Evolutionary conservation across 2,113 vertebrate species (phyloP).

Genomic region (Origma solitaria): DNA sequence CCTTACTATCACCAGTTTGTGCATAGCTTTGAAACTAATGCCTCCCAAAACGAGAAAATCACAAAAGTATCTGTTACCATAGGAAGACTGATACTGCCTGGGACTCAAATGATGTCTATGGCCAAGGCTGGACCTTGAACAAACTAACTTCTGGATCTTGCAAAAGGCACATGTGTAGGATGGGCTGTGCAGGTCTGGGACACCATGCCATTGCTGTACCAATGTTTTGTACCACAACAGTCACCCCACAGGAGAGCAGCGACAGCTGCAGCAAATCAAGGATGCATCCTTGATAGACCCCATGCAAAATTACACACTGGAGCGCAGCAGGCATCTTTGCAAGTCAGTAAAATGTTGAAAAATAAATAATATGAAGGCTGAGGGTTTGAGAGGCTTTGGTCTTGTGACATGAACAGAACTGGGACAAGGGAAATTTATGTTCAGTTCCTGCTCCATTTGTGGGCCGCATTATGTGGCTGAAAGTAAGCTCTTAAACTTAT

Average conservation of each 20-base stretch:
- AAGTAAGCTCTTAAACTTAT: background rate
- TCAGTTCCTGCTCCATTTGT: background rate
- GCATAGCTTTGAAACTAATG: background rate
- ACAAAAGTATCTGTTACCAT: background rate
- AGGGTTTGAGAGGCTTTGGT: background rate
- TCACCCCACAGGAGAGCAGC: background rate
- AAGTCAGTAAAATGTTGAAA: background rate
- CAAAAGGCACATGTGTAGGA: background rate
- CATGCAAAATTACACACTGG: background rate
- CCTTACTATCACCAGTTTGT: background rate
- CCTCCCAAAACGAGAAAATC: background rate
- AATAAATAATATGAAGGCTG: background rate
- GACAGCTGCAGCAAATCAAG: too few relatives aligned
- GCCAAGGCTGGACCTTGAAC: background rate
- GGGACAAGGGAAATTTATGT: background rate
- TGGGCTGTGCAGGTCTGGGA: background rate
- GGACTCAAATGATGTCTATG: background rate
- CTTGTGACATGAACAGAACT: background rate
- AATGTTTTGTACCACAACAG: background rate
- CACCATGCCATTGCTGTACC: fast-evolving
- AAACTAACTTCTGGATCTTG: background rate
- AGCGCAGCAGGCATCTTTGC: background rate
- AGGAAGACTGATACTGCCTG: background rate
- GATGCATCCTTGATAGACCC: background rate
- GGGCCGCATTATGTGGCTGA: background rate